Evolutionary conservation across 2,888 invertebrate genomes (phyloP).

Genomic region (Drosophila cyrtoloma): DNA sequence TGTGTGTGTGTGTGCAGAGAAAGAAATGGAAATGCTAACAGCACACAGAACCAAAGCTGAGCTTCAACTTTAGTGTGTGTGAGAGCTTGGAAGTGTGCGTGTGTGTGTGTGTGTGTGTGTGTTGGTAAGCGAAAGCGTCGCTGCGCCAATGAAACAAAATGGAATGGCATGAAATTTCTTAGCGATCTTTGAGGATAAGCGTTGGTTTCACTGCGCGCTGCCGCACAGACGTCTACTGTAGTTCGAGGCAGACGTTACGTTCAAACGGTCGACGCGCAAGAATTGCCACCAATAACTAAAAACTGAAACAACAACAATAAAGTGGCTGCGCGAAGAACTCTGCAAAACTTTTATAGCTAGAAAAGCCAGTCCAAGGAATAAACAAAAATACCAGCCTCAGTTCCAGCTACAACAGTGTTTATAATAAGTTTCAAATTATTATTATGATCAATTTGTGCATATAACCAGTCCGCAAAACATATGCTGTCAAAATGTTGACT

Average conservation of each 20-base stretch:
- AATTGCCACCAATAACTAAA: conserved; percentile 47
- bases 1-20: conserved; percentile 40
- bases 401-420: conserved; percentile 10
- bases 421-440: not conserved
- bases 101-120: conserved; percentile 30
- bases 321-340: conserved; percentile 37
- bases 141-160: conserved; percentile 66
- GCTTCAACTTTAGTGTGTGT: conserved; percentile 38
- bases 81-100: conserved; percentile 4
- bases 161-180: conserved; percentile 82
- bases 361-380: conserved; percentile 7
- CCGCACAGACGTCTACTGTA: conserved; percentile 84
- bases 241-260: conserved; percentile 83
- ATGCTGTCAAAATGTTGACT: conserved; percentile 68
- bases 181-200: conserved; percentile 83
- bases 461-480: conserved; percentile 7
- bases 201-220: conserved; percentile 82
- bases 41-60: conserved; percentile 58
- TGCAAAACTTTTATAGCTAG: conserved; percentile 2
- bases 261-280: conserved; percentile 77
- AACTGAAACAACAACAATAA: conserved; percentile 22
- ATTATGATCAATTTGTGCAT: conserved; percentile 9
- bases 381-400: not conserved
- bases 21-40: conserved; percentile 66
- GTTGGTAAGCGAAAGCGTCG: conserved; percentile 72